phyloP scores from a whole-genome alignment of 2,888 invertebrate genomes.

The Ectemnius continuus region DNA sequence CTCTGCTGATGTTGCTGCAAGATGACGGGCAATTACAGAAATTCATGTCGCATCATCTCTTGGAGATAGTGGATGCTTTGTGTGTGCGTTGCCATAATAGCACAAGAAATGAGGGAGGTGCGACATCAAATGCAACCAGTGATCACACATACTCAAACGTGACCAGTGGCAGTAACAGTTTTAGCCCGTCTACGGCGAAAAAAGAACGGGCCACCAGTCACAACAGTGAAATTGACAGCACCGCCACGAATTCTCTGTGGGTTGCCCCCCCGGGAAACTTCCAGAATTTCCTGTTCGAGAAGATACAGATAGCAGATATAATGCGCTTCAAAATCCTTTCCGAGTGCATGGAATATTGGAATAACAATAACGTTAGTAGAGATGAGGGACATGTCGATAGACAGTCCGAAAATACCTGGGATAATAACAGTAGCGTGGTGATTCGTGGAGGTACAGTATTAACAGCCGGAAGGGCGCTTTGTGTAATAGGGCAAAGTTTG shows the following conservation, averaged over 20 bases:
- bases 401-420: constrained; percentile 43
- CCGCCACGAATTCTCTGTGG: constrained; percentile 2
- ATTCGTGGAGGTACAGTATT: constrained; percentile 61
- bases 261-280: too few species aligned
- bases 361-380: constrained; percentile 40
- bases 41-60: constrained; percentile 44
- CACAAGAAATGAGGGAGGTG: constrained; percentile 13
- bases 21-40: constrained; percentile 54
- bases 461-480: constrained; percentile 50
- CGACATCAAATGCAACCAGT: constrained; percentile 40
- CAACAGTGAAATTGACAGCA: constrained; percentile 19
- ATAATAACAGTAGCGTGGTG: constrained; percentile 49
- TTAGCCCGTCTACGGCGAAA: constrained; percentile 22
- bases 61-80: constrained; percentile 49
- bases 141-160: constrained; percentile 69
- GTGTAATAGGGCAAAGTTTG: constrained; percentile 78
- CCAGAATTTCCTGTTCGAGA: too few species aligned
- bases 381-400: constrained; percentile 35
- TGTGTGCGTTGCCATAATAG: constrained; percentile 38
- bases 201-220: constrained; percentile 44
- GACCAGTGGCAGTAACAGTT: constrained; percentile 23
- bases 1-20: constrained; percentile 55
- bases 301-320: too few species aligned
- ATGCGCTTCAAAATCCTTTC: too few species aligned
- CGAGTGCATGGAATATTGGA: constrained; percentile 60